Base-by-base conservation (phyloP, 2,797 vertebrate species). In the Fistularia commersonii region DNA sequence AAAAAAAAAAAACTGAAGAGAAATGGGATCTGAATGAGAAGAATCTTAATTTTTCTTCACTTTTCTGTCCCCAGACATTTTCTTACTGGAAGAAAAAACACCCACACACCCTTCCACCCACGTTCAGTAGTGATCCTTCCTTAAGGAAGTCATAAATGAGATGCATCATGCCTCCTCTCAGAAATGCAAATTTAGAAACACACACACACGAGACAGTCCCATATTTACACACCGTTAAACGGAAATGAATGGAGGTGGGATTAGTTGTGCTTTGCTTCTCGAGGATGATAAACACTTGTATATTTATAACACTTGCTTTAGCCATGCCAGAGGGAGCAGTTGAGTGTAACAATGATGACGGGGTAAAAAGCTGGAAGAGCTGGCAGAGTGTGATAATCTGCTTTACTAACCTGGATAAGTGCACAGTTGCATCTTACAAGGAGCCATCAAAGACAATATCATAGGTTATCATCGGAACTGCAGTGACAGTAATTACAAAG, bases 291-390 rank as follows among this genome's bases (percentile, higher is more conserved):
- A 81, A 76, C 60, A 64, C 69, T 66, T 76, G 76, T 76, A 61
- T 80, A 81, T 83, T 83, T 73, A 83, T 77, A 74, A 73, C 62
- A 33, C 10, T 45, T 60, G 54, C 59, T 70, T 35, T 11, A 55
- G 66, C 47, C 58, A 11, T 42, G 64, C 71, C 44, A 51, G 35
- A 64, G 69, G 67, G 69, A 74, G 23, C 49, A 34, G 9, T 57
- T 70, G 43, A 45, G 49, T 1, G 15, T 9, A 51, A 76, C 62
- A 54, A 48, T 58, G 66, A 72, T 55, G 64, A 59, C 47, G 1
- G 40, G 48, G 51, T 68, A 50, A 68, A 76, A 48, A 5, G 32
- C 52, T 36, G 13, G 3, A 56, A 48, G 64, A 45, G 41, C n/a
- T 46, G 45, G 23, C 23, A 23, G 23, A 23, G 23, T 23, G 23